A percentile compares a stretch with the other conserved stretches of the same genome.
Conservation (phyloP, 2,888 invertebrate species). For the Hypselothyrea guttata region DNA sequence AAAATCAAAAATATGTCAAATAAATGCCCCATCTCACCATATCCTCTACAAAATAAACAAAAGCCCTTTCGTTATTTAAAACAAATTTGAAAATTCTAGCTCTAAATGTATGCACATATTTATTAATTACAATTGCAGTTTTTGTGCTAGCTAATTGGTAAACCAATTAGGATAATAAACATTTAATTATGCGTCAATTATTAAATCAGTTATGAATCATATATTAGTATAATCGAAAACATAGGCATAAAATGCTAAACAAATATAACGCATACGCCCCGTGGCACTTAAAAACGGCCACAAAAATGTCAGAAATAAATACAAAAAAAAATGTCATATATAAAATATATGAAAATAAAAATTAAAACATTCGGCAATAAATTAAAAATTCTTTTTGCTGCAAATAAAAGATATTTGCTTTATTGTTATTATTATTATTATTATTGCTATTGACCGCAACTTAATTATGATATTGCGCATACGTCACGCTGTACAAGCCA, state of each 20-base stretch:
- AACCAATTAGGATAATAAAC: slow-evolving; percentile 66
- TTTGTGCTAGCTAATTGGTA: slow-evolving; percentile 47
- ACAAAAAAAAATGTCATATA: not conserved
- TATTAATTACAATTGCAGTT: slow-evolving; percentile 38
- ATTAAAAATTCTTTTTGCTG: slow-evolving; percentile 32
- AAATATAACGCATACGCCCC: slow-evolving; percentile 33
- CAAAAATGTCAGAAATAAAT: slow-evolving; percentile 14
- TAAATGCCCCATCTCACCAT: too few species aligned
- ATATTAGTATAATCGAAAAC: slow-evolving; percentile 16
- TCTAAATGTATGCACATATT: slow-evolving; percentile 7
- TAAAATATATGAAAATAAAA: too few species aligned
- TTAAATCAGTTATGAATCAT: slow-evolving; percentile 57
- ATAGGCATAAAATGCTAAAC: slow-evolving; percentile 27
- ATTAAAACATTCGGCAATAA: too few species aligned
- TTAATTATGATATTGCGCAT: slow-evolving; percentile 73
- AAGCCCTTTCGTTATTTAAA: not conserved
- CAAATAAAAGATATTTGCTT: slow-evolving; percentile 44
- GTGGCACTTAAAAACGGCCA: slow-evolving; percentile 1
- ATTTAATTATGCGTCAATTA: slow-evolving; percentile 62
- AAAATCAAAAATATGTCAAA: too few species aligned
- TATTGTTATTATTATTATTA: slow-evolving; percentile 35
- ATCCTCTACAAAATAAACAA: too few species aligned
- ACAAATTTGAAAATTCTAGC: not conserved
- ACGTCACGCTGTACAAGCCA: slow-evolving; percentile 44
- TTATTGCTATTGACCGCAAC: slow-evolving; percentile 59